Percentiles rank a stretch among this genome's conserved stretches.
Evolutionary conservation across 92 coral and sea anemone species (phyloP).

Genomic region (Desmophyllum pertusum): DNA sequence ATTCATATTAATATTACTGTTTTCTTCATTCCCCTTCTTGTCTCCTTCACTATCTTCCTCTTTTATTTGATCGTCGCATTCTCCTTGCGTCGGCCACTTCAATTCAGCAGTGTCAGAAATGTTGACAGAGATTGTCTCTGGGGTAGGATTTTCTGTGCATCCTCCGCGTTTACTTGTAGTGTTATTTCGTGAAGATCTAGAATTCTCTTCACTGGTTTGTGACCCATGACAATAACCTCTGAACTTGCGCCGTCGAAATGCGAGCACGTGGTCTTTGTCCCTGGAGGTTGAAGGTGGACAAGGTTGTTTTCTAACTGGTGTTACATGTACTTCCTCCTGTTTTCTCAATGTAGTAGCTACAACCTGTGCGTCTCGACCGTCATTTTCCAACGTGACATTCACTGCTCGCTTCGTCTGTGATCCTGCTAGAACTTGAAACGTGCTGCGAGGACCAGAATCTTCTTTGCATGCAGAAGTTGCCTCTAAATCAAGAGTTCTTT

Average conservation of each 20-base stretch:
- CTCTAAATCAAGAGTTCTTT: neutral
- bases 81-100: neutral
- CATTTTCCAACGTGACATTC: neutral
- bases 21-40: neutral
- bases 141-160: neutral
- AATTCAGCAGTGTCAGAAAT: neutral
- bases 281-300: constrained; percentile 2
- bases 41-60: neutral
- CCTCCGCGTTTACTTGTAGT: neutral
- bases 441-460: neutral
- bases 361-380: neutral
- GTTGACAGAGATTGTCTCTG: neutral
- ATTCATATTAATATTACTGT: neutral
- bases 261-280: neutral
- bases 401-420: neutral
- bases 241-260: constrained; percentile 10
- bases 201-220: neutral
- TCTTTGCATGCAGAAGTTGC: neutral
- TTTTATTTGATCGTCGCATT: neutral
- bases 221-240: neutral
- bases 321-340: neutral
- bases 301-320: neutral
- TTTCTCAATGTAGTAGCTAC: neutral
- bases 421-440: neutral
- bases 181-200: too few relatives aligned